phyloP scores from a whole-genome alignment of 2,113 vertebrate genomes.

The Pongo abelii region DNA sequence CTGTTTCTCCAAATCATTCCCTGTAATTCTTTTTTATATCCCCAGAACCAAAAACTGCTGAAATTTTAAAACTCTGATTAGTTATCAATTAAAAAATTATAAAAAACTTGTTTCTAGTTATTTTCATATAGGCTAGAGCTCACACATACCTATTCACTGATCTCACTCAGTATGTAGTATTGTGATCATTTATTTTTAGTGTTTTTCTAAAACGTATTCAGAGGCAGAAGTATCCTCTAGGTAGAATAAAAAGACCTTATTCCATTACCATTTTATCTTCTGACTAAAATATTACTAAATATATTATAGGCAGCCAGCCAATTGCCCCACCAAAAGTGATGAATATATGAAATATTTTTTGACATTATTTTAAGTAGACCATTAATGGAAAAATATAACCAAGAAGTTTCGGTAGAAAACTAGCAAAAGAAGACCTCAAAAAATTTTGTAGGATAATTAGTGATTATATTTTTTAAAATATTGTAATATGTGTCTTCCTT shows the following conservation, averaged over 20 bases:
- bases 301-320: slow-evolving; percentile 26
- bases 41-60: background rate
- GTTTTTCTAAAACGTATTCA: slow-evolving; percentile 36
- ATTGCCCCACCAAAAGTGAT: slow-evolving; percentile 11
- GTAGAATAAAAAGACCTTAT: background rate
- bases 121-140: slow-evolving; percentile 32
- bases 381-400: slow-evolving; percentile 23
- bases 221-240: background rate
- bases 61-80: slow-evolving; percentile 23
- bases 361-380: slow-evolving; percentile 50
- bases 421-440: slow-evolving; percentile 49
- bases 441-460: slow-evolving; percentile 25
- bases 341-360: slow-evolving; percentile 38
- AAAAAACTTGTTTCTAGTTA: background rate
- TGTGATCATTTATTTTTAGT: slow-evolving; percentile 49
- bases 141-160: slow-evolving; percentile 12
- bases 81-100: slow-evolving; percentile 21
- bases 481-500: background rate
- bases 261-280: slow-evolving; percentile 44
- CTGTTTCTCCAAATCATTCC: background rate
- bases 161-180: background rate
- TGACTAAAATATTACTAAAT: slow-evolving; percentile 44
- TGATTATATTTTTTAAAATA: background rate
- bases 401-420: slow-evolving; percentile 11
- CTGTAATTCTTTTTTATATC: slow-evolving; percentile 14